These are phyloP conservation scores for Mythimna vitellina DNA, from an alignment of 2,888 invertebrate species.

Conservation along the genomic window DNA sequence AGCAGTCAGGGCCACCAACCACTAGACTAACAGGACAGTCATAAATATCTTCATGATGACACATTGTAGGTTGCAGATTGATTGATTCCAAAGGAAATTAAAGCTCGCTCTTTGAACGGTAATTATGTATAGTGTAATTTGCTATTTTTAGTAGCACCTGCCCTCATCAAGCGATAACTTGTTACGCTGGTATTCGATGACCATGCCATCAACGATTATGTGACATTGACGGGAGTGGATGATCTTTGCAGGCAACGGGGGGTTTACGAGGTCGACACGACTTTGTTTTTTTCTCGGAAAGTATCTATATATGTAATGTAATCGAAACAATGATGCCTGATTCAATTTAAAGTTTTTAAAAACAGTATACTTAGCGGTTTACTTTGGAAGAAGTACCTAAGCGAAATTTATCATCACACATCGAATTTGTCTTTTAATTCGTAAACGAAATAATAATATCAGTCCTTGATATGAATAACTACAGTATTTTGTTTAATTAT, in stretches of 20 bases:
- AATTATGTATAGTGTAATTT: slow-evolving; percentile 76
- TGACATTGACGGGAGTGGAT: slow-evolving; percentile 62
- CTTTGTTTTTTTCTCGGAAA: neutral
- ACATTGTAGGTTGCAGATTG: slow-evolving; percentile 71
- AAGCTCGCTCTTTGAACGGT: slow-evolving; percentile 72
- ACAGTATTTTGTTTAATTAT: no score
- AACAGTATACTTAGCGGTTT: no score
- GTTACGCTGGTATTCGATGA: slow-evolving; percentile 74
- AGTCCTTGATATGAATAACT: no score
- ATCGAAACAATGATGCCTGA: no score
- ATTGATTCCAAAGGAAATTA: slow-evolving; percentile 76
- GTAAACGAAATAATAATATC: no score
- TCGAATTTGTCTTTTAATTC: no score
- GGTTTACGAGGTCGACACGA: slow-evolving; percentile 18
- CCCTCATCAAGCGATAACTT: slow-evolving; percentile 72
- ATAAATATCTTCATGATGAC: slow-evolving; percentile 63
- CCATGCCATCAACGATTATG: slow-evolving; percentile 56
- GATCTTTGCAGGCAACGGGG: slow-evolving; percentile 20
- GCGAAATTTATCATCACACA: no score
- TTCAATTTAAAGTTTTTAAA: no score
- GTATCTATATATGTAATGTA: neutral
- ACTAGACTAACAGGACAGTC: no score
- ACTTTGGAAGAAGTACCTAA: no score
- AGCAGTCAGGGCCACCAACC: no score
- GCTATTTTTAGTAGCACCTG: slow-evolving; percentile 82